Evolutionary conservation across 2,113 vertebrate species (phyloP).

Genomic region (Dissostichus mawsoni): DNA sequence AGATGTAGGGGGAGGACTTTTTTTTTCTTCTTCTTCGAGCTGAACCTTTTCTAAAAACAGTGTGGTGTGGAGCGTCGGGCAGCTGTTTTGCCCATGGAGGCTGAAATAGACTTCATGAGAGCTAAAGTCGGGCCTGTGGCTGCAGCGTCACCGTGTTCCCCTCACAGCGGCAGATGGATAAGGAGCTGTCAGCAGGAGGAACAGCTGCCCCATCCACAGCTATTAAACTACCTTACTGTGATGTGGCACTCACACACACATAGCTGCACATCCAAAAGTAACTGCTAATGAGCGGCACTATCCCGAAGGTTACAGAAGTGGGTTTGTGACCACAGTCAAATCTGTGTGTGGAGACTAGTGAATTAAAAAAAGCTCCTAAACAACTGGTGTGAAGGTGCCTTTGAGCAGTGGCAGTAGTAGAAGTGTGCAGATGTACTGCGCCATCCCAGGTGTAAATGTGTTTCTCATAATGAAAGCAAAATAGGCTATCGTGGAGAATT

Average conservation of each 20-base stretch:
- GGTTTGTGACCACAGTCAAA: conserved; percentile 3
- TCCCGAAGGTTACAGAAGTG: conserved; percentile 20
- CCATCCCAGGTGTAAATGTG: not conserved
- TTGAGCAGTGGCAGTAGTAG: conserved; percentile 6
- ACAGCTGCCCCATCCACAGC: conserved; percentile 70
- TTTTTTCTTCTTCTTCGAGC: conserved; percentile 55
- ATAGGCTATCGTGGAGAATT: not conserved
- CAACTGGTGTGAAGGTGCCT: conserved; percentile 28
- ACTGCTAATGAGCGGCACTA: not conserved
- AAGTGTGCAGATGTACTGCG: conserved; percentile 9
- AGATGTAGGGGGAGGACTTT: conserved; percentile 79
- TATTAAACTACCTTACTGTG: conserved; percentile 57
- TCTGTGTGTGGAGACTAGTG: not conserved
- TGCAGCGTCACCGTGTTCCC: conserved; percentile 59
- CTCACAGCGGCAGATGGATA: conserved; percentile 72
- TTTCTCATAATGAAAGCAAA: not conserved
- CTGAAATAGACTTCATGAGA: conserved; percentile 81
- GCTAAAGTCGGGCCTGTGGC: conserved; percentile 73
- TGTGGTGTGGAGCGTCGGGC: conserved; percentile 64
- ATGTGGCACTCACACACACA: conserved; percentile 41
- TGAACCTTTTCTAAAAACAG: conserved; percentile 78
- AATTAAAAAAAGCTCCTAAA: conserved; percentile 19
- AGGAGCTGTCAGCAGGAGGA: conserved; percentile 74
- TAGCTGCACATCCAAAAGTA: conserved; percentile 35
- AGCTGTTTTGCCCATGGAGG: conserved; percentile 80